Evolutionary conservation across 1,140 invertebrate genomes (phyloP).

Genomic region (Drosophila takahashii): DNA sequence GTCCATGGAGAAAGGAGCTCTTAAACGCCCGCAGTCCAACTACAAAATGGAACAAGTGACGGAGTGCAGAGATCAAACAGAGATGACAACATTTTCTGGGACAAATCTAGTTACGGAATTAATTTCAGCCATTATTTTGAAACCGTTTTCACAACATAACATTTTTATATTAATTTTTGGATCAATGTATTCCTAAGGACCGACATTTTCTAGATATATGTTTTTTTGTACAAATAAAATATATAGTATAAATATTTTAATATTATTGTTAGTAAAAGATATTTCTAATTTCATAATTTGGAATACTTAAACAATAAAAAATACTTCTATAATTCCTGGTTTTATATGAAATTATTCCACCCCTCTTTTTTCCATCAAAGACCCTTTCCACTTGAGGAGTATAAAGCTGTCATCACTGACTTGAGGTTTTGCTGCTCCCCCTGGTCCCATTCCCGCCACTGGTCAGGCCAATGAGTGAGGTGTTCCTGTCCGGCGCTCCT

Average conservation of each 20-base stretch:
- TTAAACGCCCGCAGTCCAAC: conserved; percentile 34
- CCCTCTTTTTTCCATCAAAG: neutral
- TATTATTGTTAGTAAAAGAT: too few relatives aligned
- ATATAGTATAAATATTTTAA: too few relatives aligned
- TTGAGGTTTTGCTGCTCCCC: neutral
- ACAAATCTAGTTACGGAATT: neutral
- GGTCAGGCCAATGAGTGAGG: conserved; percentile 51
- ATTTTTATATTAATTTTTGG: too few relatives aligned
- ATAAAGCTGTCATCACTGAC: conserved; percentile 10
- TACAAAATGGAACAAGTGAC: conserved; percentile 48
- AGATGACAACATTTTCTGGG: neutral
- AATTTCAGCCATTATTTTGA: neutral
- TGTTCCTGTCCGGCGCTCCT: conserved; percentile 48
- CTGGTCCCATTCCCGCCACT: neutral
- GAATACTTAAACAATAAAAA: too few relatives aligned
- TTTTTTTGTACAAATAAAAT: too few relatives aligned
- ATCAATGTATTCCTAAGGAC: too few relatives aligned
- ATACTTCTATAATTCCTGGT: too few relatives aligned
- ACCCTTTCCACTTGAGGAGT: too few relatives aligned
- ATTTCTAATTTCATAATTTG: too few relatives aligned
- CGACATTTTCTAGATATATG: too few relatives aligned
- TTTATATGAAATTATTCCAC: neutral
- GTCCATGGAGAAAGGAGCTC: conserved; percentile 26
- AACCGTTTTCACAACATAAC: too few relatives aligned
- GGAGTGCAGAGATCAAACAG: conserved; percentile 6